phyloP scores from a whole-genome alignment of 2,797 vertebrate species.

The Enteromius thamalakanensis region DNA sequence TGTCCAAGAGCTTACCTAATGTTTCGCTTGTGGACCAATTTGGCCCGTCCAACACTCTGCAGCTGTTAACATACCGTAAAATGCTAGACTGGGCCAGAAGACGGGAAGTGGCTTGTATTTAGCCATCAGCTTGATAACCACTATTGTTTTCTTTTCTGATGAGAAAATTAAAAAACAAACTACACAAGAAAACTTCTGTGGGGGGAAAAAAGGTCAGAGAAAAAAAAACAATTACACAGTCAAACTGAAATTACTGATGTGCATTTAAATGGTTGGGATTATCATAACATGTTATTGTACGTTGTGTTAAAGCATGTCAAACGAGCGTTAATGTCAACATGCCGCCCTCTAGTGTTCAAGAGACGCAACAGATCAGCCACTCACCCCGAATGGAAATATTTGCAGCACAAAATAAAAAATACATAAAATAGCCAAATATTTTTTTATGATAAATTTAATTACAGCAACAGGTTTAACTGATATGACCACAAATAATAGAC shows the following conservation, averaged over 20 bases:
- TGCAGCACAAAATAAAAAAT: neutral
- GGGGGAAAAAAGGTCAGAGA: neutral
- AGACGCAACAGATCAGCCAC: neutral
- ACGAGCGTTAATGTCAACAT: constrained; percentile 7
- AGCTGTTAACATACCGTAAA: constrained; percentile 38
- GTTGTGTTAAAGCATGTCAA: neutral
- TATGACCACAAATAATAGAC: neutral
- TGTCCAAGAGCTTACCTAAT: constrained; percentile 22
- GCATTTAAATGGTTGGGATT: constrained; percentile 1
- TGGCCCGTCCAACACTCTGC: constrained; percentile 24
- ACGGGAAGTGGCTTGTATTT: constrained; percentile 15
- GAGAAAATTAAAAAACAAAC: neutral
- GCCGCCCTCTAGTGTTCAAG: constrained; percentile 56
- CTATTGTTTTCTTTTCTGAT: neutral
- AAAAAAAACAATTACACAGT: neutral
- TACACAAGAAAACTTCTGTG: neutral
- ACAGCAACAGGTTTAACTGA: neutral
- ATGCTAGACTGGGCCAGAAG: constrained; percentile 8
- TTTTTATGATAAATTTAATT: neutral
- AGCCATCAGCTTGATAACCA: constrained; percentile 11
- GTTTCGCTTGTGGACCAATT: constrained; percentile 25
- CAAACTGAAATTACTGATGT: constrained; percentile 3
- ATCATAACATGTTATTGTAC: constrained; percentile 11
- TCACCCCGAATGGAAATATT: neutral
- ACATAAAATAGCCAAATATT: neutral